phyloP scores from a whole-genome alignment of 2,888 invertebrate species.

The Caenorhabditis uteleia region DNA sequence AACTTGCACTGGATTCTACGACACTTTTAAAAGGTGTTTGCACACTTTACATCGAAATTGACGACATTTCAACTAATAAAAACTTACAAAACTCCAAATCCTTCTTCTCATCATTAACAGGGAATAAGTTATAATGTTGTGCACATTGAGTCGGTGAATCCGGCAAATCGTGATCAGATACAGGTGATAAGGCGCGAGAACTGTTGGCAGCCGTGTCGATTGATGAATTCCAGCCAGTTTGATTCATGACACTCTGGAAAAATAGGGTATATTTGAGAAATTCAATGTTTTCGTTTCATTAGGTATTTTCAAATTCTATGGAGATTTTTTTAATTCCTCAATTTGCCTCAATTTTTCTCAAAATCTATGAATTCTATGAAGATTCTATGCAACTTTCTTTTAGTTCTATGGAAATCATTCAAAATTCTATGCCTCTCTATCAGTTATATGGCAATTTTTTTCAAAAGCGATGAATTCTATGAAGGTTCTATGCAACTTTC shows the following conservation, averaged over 20 bases:
- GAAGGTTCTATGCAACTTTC: no score
- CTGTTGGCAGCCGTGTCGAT: conserved; percentile 53
- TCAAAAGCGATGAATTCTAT: no score
- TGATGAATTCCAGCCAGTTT: conserved; percentile 44
- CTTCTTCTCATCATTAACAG: neutral
- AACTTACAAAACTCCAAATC: neutral
- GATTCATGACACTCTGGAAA: conserved; percentile 30
- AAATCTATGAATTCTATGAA: neutral
- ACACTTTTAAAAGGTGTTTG: neutral
- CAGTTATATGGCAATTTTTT: no score
- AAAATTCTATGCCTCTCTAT: no score
- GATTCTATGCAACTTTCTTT: no score
- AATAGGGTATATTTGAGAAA: no score
- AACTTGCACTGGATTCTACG: no score
- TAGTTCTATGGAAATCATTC: no score
- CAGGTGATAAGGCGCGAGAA: conserved; percentile 54
- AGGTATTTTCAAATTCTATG: neutral
- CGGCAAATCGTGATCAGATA: conserved; percentile 58
- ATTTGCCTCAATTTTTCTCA: neutral
- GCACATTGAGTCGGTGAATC: conserved; percentile 61
- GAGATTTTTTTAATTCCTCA: neutral
- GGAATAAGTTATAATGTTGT: conserved; percentile 1
- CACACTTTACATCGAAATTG: neutral
- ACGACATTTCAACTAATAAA: neutral
- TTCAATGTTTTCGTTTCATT: no score